A percentile compares a stretch with the other conserved stretches of the same genome.
phyloP scores from a whole-genome alignment of 2,888 invertebrate genomes.

The Acronicta aceris region DNA sequence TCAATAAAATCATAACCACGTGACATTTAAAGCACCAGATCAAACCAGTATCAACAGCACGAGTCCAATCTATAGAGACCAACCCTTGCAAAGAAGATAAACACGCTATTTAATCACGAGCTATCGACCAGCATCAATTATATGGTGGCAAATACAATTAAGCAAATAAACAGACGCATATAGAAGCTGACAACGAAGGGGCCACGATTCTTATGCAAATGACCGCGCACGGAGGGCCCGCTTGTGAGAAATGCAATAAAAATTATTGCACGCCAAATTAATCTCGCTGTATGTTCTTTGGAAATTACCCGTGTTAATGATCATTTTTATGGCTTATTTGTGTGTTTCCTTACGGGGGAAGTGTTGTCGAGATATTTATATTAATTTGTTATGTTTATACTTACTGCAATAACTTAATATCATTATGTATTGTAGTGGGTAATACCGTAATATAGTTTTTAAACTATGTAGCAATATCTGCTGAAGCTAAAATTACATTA shows the following conservation, averaged over 20 bases:
- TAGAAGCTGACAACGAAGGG: slow-evolving; percentile 70
- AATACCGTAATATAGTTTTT: background rate
- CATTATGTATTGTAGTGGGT: background rate
- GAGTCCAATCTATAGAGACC: background rate
- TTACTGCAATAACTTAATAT: background rate
- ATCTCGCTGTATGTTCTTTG: slow-evolving; percentile 48
- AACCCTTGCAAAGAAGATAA: slow-evolving; percentile 40
- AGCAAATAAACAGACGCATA: slow-evolving; percentile 80
- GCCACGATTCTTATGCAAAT: slow-evolving; percentile 82
- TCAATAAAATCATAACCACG: background rate
- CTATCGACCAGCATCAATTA: slow-evolving; percentile 58
- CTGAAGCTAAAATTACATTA: no score
- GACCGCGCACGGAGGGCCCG: slow-evolving; percentile 63
- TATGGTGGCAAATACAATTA: slow-evolving; percentile 78
- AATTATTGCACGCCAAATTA: slow-evolving; percentile 61
- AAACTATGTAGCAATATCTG: background rate
- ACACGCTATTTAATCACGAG: slow-evolving; percentile 39
- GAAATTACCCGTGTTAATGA: slow-evolving; percentile 41
- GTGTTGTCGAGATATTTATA: slow-evolving; percentile 18
- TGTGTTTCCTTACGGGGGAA: slow-evolving; percentile 8
- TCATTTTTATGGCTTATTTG: slow-evolving; percentile 46
- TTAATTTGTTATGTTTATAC: slow-evolving; percentile 6
- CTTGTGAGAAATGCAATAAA: slow-evolving; percentile 71
- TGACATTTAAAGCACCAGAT: slow-evolving; percentile 13
- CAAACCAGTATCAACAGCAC: slow-evolving; percentile 25